Base-by-base conservation (phyloP, 2,797 vertebrate genomes). In the Loriculus beryllinus region DNA sequence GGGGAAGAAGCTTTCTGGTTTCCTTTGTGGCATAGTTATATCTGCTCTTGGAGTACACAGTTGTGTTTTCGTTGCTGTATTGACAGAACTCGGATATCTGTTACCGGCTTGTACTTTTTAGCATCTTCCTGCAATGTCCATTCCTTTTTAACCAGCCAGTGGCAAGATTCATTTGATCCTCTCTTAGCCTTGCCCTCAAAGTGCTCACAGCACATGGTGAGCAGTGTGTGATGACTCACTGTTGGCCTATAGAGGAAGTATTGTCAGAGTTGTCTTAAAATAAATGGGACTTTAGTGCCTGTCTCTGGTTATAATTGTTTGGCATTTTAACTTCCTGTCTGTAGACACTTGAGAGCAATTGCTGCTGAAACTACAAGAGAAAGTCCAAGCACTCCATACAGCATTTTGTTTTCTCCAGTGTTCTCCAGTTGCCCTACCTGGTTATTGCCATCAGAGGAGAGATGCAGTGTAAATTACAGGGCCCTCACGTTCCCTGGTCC, bases 271-370 rank as follows among this genome's bases (percentile, higher is more conserved):
- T 49, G 51, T 81, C 88, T 90, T 82, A 43, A 93, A 94, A 92
- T 79, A 93, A 96, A 67, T 60, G 75, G 52, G 57, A 84, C 69
- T 82, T 95, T 42, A 70, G 40, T 77, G 78, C 74, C 79, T 91
- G 51, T 80, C 75, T 64, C 82, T 80, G 59, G 25, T 74, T 76
- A 33, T 72, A 85, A 84, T 63, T 63, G 39, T 92, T 82, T 85
- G 88, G 86, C 86, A 85, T 90, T 93, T 90, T 87, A 87, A 75
- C 63, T 86, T 90, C 75, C 74, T 90, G 68, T 37, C 71, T 87
- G 20, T n/a, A 56, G 79, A 82, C 60, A 63, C 59, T 51, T 42
- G 70, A 81, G 81, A 90, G 86, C 70, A 35, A 65, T 63, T 94
- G 42, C 45, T 90, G 69, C 77, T 92, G 80, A 76, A 86, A 35